Conservation (phyloP, 2,797 vertebrate species). For the Syngnathus acus region DNA sequence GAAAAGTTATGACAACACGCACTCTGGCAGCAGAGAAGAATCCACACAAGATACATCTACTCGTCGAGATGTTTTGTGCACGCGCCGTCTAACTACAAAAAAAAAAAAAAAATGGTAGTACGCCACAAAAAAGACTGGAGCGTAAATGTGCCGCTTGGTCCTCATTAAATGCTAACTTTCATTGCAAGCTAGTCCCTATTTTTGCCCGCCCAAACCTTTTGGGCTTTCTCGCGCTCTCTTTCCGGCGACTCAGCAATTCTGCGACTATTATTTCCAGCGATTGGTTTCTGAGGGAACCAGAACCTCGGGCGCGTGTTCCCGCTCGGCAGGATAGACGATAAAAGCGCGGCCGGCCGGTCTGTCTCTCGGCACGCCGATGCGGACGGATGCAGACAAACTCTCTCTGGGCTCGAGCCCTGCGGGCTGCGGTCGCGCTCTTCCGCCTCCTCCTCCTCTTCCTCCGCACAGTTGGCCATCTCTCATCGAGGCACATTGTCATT, state of each 20-base stretch:
- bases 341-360: constrained; percentile 57
- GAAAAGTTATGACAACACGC: not conserved
- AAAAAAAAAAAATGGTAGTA: not conserved
- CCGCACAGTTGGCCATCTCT: constrained; percentile 39
- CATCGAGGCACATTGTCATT: constrained; percentile 31
- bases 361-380: constrained; percentile 45
- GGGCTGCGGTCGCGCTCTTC: constrained; percentile 34
- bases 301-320: constrained; percentile 46
- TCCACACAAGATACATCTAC: not conserved
- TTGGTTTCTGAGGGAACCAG: constrained; percentile 35
- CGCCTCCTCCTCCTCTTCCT: constrained; percentile 13
- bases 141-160: not conserved
- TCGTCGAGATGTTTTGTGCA: not conserved
- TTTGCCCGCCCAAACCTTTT: not conserved
- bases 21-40: not conserved
- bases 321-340: constrained; percentile 53
- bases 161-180: not conserved
- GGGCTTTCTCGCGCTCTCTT: not conserved
- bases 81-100: too few relatives aligned
- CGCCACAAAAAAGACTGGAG: not conserved
- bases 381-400: constrained; percentile 47
- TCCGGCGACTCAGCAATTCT: constrained; percentile 49
- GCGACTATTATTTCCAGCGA: constrained; percentile 45
- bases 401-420: constrained; percentile 40
- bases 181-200: not conserved